Conservation (phyloP, 1,140 invertebrate species). For the Adoxophyes honmai region DNA sequence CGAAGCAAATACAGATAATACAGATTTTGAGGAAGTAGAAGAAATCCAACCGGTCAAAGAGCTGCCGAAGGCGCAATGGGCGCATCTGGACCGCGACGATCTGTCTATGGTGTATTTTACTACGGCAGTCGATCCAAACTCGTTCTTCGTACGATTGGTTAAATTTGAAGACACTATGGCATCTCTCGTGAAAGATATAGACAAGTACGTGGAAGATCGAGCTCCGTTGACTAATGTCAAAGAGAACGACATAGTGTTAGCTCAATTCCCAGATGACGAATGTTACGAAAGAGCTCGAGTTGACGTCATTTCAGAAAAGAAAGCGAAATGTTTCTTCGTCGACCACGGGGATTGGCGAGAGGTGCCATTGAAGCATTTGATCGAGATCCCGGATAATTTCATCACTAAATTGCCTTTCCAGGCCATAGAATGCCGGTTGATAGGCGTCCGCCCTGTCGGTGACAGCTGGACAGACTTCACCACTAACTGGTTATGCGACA, state of each 20-base stretch:
- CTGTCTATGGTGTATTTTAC: slow-evolving; percentile 49
- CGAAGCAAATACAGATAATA: slow-evolving; percentile 17
- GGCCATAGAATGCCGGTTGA: slow-evolving; percentile 68
- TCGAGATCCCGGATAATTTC: slow-evolving; percentile 49
- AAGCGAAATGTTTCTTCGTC: slow-evolving; percentile 68
- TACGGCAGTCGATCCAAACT: slow-evolving; percentile 38
- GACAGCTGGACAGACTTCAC: slow-evolving; percentile 55
- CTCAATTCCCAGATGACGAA: slow-evolving; percentile 57
- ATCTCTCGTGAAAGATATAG: slow-evolving; percentile 50
- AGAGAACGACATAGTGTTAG: slow-evolving; percentile 55
- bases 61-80: slow-evolving; percentile 46
- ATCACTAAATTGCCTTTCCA: slow-evolving; percentile 63
- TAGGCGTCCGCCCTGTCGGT: slow-evolving; percentile 51
- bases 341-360: slow-evolving; percentile 63
- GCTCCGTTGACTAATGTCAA: slow-evolving; percentile 27
- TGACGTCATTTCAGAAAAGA: slow-evolving; percentile 34
- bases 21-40: slow-evolving; percentile 16
- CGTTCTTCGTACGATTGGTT: slow-evolving; percentile 50
- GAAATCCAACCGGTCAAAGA: slow-evolving; percentile 23
- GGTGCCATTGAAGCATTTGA: slow-evolving; percentile 37
- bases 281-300: slow-evolving; percentile 61
- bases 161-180: slow-evolving; percentile 54
- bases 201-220: slow-evolving; percentile 42
- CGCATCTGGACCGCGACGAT: slow-evolving; percentile 51
- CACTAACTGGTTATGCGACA: slow-evolving; percentile 56